These are phyloP conservation scores for Phortica magna DNA, from an alignment of 2,888 invertebrate genomes.

Conservation along the genomic window DNA sequence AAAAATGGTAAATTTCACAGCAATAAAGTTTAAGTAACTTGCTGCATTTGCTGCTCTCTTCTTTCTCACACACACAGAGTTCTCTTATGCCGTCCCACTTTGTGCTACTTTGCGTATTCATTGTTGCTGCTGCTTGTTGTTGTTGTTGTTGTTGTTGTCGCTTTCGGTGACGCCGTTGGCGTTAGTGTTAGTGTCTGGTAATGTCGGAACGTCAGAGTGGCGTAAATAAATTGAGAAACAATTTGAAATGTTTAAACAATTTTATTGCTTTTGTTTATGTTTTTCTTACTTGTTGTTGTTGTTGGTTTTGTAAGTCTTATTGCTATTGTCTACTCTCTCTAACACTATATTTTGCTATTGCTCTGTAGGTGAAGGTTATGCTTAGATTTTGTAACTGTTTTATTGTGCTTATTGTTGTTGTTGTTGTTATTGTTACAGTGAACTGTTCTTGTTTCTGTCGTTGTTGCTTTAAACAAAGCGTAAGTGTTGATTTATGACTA, in stretches of 20 bases:
- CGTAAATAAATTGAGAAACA: constrained; percentile 63
- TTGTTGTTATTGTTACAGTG: constrained; percentile 26
- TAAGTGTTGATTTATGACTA: constrained; percentile 33
- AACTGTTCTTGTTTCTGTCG: constrained; percentile 2
- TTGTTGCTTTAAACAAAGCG: constrained; percentile 21
- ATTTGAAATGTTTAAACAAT: constrained; percentile 62
- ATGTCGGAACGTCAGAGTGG: not conserved
- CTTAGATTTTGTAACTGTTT: constrained; percentile 34
- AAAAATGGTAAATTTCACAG: constrained; percentile 59
- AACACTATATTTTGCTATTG: not conserved
- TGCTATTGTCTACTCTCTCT: not conserved
- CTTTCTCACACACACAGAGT: not conserved
- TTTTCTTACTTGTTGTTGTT: constrained; percentile 34
- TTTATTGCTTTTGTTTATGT: constrained; percentile 52
- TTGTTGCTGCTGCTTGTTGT: not conserved
- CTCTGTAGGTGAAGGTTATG: not conserved
- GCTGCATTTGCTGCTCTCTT: not conserved
- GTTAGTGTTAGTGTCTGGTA: constrained; percentile 6
- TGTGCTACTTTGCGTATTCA: not conserved
- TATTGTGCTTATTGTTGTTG: constrained; percentile 47
- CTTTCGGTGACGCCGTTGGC: constrained; percentile 3
- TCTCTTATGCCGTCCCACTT: not conserved
- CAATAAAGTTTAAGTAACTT: constrained; percentile 33
- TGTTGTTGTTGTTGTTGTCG: constrained; percentile 14
- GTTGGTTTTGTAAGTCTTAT: not conserved